Conservation (phyloP, 2,797 vertebrate genomes). For the Pseudotriccus pelzelni region DNA sequence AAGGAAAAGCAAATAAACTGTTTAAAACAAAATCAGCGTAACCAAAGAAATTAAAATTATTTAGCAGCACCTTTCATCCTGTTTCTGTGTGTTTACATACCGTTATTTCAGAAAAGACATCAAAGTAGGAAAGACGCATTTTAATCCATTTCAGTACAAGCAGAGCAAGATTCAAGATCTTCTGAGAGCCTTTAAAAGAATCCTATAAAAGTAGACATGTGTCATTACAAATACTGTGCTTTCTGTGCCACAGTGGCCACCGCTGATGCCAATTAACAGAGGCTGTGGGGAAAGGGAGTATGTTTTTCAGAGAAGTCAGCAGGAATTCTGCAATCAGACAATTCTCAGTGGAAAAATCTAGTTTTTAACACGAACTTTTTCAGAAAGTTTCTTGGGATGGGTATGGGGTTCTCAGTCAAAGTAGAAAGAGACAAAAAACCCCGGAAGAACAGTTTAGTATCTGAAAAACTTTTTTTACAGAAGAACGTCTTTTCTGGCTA, state of each 20-base stretch:
- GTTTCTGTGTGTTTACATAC: neutral
- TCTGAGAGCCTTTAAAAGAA: neutral
- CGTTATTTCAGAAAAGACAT: neutral
- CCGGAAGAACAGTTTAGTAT: neutral
- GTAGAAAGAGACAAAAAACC: neutral
- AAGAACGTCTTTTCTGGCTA: neutral
- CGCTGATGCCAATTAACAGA: neutral
- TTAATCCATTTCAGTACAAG: neutral
- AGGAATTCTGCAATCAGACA: neutral
- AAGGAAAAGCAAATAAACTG: neutral
- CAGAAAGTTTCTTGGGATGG: neutral
- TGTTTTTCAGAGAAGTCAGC: neutral
- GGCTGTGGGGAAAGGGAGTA: neutral
- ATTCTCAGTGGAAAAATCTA: neutral
- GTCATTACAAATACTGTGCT: neutral
- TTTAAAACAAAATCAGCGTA: neutral
- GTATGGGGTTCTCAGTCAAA: neutral
- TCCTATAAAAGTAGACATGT: neutral
- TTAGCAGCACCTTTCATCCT: neutral
- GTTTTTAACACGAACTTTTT: neutral
- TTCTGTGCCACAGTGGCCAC: neutral
- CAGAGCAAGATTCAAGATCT: neutral
- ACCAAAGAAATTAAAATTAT: neutral
- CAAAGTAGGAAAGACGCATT: neutral
- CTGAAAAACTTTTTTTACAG: neutral